A percentile compares a stretch with the other conserved stretches of the same genome.
Evolutionary conservation across 2,113 vertebrate genomes (phyloP).

Genomic region (Rhagologus leucostigma): DNA sequence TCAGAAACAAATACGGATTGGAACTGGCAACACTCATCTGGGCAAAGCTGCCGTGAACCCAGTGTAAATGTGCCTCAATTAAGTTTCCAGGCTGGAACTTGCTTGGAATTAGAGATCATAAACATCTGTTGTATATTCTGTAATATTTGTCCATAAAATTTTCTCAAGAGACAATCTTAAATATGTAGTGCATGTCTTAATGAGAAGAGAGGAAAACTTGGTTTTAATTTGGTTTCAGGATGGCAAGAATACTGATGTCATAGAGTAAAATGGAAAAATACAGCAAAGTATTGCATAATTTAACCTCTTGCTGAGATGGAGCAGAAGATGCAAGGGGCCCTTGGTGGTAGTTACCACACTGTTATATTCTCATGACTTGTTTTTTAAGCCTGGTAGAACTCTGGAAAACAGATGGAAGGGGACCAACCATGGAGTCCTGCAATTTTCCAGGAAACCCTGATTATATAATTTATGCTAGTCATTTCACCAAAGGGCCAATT

Average conservation of each 20-base stretch:
- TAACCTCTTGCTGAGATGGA: neutral
- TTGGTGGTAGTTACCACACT: neutral
- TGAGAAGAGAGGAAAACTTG: neutral
- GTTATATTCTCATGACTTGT: neutral
- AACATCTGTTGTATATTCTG: slow-evolving; percentile 3
- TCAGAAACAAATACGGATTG: neutral
- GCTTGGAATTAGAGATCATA: neutral
- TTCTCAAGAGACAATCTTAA: neutral
- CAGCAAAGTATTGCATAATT: neutral
- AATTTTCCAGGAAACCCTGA: neutral
- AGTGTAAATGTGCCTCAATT: neutral
- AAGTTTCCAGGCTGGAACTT: neutral
- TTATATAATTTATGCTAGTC: neutral
- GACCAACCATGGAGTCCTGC: neutral
- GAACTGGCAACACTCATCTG: neutral
- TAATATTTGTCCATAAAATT: neutral
- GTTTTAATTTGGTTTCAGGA: slow-evolving; percentile 26
- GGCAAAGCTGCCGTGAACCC: neutral
- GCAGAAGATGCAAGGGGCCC: neutral
- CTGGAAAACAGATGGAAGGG: neutral
- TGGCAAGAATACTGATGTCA: neutral
- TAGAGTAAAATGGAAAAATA: neutral
- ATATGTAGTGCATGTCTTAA: neutral
- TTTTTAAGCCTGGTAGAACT: neutral
- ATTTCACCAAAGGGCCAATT: neutral